phyloP scores from a whole-genome alignment of 2,113 vertebrate species.

The Vanacampus margaritifer region DNA sequence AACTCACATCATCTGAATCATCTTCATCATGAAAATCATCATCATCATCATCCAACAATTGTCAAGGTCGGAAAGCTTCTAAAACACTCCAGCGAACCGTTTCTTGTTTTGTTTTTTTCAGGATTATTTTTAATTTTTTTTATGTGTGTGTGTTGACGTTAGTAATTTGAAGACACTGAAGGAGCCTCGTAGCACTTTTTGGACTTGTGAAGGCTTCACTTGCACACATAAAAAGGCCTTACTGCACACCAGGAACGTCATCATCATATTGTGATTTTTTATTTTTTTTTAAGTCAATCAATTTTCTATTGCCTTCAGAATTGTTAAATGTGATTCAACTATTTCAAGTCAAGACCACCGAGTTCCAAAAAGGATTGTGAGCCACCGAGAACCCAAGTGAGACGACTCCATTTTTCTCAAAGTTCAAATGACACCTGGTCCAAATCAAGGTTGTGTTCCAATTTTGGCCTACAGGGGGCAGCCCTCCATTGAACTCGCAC shows the following conservation, averaged over 20 bases:
- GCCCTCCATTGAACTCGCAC: too few species aligned
- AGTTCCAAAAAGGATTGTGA: conserved; percentile 33
- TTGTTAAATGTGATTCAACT: conserved; percentile 1
- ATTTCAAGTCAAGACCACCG: conserved; percentile 50
- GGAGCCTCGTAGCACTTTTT: conserved; percentile 46
- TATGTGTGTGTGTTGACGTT: too few species aligned
- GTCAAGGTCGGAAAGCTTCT: conserved; percentile 42
- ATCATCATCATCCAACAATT: background rate
- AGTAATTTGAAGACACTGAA: conserved; percentile 14
- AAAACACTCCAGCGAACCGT: conserved; percentile 45
- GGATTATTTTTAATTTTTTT: background rate
- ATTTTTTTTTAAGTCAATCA: background rate
- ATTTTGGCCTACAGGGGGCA: too few species aligned
- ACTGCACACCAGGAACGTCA: conserved; percentile 58
- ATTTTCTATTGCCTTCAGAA: background rate
- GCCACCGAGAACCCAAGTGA: too few species aligned
- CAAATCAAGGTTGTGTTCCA: too few species aligned
- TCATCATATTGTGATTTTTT: conserved; percentile 17
- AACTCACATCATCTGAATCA: conserved; percentile 25
- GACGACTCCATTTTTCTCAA: too few species aligned
- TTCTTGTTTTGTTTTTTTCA: background rate
- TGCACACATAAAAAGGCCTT: conserved; percentile 26
- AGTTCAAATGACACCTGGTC: too few species aligned
- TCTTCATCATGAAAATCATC: background rate
- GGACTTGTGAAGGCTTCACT: conserved; percentile 47